A percentile compares a stretch with the other conserved stretches of the same genome.
phyloP scores from a whole-genome alignment of 2,113 vertebrate genomes.

The Microcebus tavaratra region DNA sequence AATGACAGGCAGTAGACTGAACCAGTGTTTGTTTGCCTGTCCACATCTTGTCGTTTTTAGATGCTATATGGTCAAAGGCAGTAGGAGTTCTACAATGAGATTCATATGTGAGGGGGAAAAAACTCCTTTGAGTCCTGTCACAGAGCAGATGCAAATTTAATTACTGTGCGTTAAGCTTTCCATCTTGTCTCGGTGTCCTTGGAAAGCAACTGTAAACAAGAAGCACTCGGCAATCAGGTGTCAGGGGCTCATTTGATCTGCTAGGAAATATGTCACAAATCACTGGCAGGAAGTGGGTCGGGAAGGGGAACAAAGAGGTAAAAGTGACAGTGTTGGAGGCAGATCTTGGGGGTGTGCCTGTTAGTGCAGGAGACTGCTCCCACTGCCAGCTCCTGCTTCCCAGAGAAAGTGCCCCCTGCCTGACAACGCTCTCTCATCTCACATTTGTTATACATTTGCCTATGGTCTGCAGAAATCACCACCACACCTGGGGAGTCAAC shows the following conservation, averaged over 20 bases:
- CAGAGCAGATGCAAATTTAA: constrained; percentile 97
- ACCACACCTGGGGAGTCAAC: constrained; percentile 76
- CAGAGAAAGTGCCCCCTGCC: constrained; percentile 80
- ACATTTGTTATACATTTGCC: constrained; percentile 87
- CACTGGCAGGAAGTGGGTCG: constrained; percentile 92
- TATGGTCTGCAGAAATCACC: constrained; percentile 77
- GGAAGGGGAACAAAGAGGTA: constrained; percentile 92
- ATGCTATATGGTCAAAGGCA: constrained; percentile 82
- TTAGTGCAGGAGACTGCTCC: constrained; percentile 87
- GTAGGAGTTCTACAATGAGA: constrained; percentile 83
- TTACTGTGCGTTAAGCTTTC: constrained; percentile 93
- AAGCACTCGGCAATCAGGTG: constrained; percentile 94
- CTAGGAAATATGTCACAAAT: constrained; percentile 94
- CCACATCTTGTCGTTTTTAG: constrained; percentile 75
- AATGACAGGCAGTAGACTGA: constrained; percentile 78
- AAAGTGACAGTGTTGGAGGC: constrained; percentile 92
- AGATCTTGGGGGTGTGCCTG: constrained; percentile 91
- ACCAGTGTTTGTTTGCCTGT: constrained; percentile 81
- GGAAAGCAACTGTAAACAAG: constrained; percentile 95
- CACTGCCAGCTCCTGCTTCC: constrained; percentile 85
- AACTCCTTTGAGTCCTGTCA: constrained; percentile 88
- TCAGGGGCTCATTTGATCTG: constrained; percentile 96
- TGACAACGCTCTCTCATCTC: constrained; percentile 85
- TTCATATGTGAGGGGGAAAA: constrained; percentile 82
- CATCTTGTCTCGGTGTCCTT: constrained; percentile 91